Evolutionary conservation across 2,888 invertebrate species (phyloP).

Genomic region (Drosophila kuntzei): DNA sequence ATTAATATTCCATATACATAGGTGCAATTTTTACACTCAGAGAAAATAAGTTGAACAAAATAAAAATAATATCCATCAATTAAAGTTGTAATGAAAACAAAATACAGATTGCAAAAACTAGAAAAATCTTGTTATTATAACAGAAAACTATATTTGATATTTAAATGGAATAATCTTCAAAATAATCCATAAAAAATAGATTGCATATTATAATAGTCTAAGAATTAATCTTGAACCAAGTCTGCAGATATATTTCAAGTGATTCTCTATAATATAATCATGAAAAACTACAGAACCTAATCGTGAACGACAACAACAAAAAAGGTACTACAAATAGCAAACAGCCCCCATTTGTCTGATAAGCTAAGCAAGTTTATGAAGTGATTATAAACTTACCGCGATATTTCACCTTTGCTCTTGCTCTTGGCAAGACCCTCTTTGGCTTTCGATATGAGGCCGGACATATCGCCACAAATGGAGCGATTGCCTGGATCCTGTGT

Average conservation of each 20-base stretch:
- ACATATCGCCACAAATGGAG: constrained; percentile 91
- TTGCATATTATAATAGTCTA: background rate
- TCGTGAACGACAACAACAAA: background rate
- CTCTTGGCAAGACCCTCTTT: constrained; percentile 96
- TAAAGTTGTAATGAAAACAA: no score
- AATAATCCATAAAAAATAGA: background rate
- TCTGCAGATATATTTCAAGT: constrained; percentile 26
- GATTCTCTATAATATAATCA: background rate
- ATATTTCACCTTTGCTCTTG: constrained; percentile 90
- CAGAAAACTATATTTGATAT: no score
- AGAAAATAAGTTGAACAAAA: no score
- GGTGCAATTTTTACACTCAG: no score
- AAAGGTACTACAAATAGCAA: constrained; percentile 1
- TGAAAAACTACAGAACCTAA: constrained; percentile 3
- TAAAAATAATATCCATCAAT: no score
- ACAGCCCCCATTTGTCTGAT: constrained; percentile 19
- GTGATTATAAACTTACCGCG: constrained; percentile 77
- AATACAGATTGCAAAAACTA: no score
- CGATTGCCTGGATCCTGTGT: constrained; percentile 87
- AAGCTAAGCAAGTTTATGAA: constrained; percentile 12
- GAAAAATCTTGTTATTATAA: no score
- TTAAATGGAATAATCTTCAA: no score
- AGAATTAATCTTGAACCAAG: background rate
- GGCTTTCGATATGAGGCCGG: constrained; percentile 96
- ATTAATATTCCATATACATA: no score